Base-by-base conservation (phyloP, 2,888 invertebrate species). In the Psylliodes chrysocephalus region DNA sequence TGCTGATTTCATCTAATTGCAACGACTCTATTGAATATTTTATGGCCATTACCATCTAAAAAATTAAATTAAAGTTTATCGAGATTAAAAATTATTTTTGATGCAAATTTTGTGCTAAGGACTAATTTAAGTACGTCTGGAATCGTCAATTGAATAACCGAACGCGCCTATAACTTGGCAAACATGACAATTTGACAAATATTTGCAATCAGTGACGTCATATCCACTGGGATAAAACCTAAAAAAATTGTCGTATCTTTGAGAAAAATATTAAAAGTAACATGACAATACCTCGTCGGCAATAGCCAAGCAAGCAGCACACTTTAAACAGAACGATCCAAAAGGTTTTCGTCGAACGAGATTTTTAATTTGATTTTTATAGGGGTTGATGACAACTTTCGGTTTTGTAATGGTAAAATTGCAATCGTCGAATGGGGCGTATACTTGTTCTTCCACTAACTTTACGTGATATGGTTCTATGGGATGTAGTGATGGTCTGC, bases 331-430 rank as follows among this genome's bases (percentile, higher is more conserved):
- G 55, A 75, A 66, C 2, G 72, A 75, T 18, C 75, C 71, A 47
- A 77, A 75, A 3, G 75, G 74, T 64, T 75, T 74, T 10, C 62
- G 67, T n/a, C 67, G 68, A 0, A 77, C 76, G 17, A 64, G 63
- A 49, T 75, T 74, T 18, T 65, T 46, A n/a, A 77, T 47, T 38
- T 68, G 51, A 12, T 73, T 52, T 54, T 66, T 73, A 51, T 76
- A 76, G 2, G 73, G 75, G 55, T 77, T 77, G 15, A 77, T 77
- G 15, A 76, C 62, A 63, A 69, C 69, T 60, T 75, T 76, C 5
- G 77, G 76, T 15, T 70, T 68, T 4, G 67, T 67, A 25, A 75
- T 42, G 10, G 72, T 69, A n/a, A 54, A 60, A 54, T 73, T 71
- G 60, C 72, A 72, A 2, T 56, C 17, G 1, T 53, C 30, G 17